A percentile compares a stretch with the other conserved stretches of the same genome.
These are phyloP conservation scores for Alces alces DNA, from an alignment of 2,113 vertebrate genomes.

Conservation along the genomic window DNA sequence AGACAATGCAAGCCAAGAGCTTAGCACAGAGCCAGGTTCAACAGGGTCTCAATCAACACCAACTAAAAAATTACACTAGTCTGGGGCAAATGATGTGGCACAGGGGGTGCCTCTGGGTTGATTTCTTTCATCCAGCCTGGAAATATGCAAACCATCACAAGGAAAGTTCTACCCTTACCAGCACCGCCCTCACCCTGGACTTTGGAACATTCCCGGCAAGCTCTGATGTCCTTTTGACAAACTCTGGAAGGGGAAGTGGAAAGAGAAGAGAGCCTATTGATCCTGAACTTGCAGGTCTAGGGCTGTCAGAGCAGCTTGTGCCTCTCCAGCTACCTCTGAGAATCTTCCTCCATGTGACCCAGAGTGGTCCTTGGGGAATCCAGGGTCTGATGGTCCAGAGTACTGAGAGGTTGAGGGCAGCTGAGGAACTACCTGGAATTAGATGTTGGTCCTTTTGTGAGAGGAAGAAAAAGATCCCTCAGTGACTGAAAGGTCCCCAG, in stretches of 20 bases:
- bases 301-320: not conserved
- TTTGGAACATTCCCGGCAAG: not conserved
- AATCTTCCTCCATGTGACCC: not conserved
- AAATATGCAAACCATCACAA: not conserved
- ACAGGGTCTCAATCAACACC: not conserved
- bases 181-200: not conserved
- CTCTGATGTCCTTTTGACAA: not conserved
- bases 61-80: not conserved
- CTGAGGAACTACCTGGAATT: not conserved
- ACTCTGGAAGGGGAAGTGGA: not conserved
- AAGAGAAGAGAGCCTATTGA: not conserved
- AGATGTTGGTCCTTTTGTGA: not conserved
- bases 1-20: not conserved
- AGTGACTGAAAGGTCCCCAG: not conserved
- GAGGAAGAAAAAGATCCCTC: not conserved
- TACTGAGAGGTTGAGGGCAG: constrained; percentile 39
- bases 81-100: not conserved
- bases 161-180: not conserved
- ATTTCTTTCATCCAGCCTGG: not conserved
- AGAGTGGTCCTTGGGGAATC: not conserved
- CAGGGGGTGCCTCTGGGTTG: not conserved
- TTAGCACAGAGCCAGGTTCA: not conserved
- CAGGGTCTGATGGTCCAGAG: not conserved
- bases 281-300: not conserved
- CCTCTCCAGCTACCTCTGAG: not conserved